phyloP scores from a whole-genome alignment of 2,888 invertebrate genomes.

The Ypsolopha scabrella region DNA sequence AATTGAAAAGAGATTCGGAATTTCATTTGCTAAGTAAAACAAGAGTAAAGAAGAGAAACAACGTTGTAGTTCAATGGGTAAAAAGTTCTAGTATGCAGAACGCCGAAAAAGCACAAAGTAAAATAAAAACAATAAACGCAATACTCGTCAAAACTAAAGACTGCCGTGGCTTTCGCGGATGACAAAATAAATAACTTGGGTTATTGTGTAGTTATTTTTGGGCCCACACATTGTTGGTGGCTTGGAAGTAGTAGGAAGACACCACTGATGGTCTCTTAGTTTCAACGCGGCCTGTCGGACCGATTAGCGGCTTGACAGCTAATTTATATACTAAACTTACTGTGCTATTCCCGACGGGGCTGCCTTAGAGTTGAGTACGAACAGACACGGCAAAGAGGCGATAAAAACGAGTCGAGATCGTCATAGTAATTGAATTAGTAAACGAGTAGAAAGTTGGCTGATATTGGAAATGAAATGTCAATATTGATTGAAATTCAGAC shows the following conservation, averaged over 20 bases:
- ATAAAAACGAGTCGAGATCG: no score
- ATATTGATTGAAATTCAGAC: no score
- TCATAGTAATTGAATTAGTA: no score
- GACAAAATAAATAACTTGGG: conserved; percentile 44
- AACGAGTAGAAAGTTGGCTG: no score
- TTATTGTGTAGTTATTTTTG: conserved; percentile 57
- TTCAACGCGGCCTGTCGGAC: conserved; percentile 64
- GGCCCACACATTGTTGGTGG: conserved; percentile 35
- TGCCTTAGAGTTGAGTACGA: background rate
- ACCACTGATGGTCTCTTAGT: conserved; percentile 64
- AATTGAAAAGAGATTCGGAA: no score
- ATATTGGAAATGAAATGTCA: no score
- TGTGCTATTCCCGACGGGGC: conserved; percentile 50
- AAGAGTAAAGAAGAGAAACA: no score
- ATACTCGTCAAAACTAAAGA: conserved; percentile 45
- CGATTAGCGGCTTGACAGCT: conserved; percentile 68
- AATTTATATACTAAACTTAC: conserved; percentile 69
- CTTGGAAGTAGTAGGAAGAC: conserved; percentile 27
- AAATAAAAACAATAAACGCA: conserved; percentile 17
- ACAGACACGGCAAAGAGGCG: background rate
- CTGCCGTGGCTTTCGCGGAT: conserved; percentile 39
- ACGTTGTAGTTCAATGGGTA: no score
- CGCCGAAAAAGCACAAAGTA: background rate
- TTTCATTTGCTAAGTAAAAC: no score
- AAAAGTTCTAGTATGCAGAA: background rate